A percentile compares a stretch with the other conserved stretches of the same genome.
These are phyloP conservation scores for Stercorarius parasiticus DNA, from an alignment of 2,113 vertebrate genomes.

Conservation along the genomic window DNA sequence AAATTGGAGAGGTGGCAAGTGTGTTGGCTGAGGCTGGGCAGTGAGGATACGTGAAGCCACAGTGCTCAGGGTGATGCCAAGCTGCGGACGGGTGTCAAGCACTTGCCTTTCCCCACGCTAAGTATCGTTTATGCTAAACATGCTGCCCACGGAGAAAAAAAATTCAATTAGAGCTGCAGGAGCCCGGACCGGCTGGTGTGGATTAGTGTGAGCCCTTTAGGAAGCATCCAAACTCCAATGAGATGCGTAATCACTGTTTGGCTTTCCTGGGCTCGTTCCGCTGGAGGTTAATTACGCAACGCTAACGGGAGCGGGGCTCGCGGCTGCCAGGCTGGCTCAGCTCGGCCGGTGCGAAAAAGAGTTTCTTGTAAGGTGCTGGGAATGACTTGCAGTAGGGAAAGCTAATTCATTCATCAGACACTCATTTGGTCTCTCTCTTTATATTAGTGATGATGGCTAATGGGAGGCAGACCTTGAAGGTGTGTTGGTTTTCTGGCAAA, in stretches of 20 bases:
- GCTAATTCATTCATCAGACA: background rate
- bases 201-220: background rate
- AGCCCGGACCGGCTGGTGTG: background rate
- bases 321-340: background rate
- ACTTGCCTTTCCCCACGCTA: background rate
- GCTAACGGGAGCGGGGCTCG: rapidly evolving
- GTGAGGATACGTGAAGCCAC: rapidly evolving
- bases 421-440: background rate
- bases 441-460: background rate
- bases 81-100: rapidly evolving
- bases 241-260: background rate
- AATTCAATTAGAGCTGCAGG: background rate
- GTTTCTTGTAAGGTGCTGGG: background rate
- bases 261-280: background rate
- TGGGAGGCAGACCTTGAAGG: background rate
- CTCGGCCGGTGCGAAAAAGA: background rate
- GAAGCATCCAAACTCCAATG: background rate
- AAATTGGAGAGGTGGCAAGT: background rate
- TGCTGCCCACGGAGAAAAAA: background rate
- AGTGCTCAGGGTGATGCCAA: background rate
- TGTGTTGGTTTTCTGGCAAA: background rate
- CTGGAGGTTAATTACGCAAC: background rate
- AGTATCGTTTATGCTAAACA: background rate
- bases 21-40: background rate
- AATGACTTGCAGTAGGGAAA: background rate